phyloP scores from a whole-genome alignment of 2,113 vertebrate species.

The Pachycephala philippinensis region DNA sequence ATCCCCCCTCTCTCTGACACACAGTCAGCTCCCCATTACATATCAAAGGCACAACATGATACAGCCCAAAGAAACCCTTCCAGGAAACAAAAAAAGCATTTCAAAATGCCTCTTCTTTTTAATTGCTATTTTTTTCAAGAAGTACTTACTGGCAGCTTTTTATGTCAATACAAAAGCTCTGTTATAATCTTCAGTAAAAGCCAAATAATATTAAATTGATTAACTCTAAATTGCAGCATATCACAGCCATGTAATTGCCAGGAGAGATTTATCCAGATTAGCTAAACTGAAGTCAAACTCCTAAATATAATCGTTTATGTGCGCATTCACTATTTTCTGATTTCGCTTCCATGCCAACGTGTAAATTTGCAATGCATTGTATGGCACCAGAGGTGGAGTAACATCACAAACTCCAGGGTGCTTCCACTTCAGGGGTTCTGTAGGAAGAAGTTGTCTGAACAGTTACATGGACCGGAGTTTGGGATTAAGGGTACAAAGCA shows the following conservation, averaged over 20 bases:
- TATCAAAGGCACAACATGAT: conserved; percentile 41
- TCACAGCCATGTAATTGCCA: not conserved
- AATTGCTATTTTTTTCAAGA: not conserved
- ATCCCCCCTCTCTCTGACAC: not conserved
- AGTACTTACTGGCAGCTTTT: not conserved
- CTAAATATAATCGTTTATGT: not conserved
- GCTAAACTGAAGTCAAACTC: not conserved
- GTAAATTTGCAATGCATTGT: not conserved
- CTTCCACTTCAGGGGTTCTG: not conserved
- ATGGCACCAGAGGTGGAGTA: conserved; percentile 36
- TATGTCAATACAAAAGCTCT: not conserved
- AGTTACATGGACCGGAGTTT: not conserved
- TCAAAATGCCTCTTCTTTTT: not conserved
- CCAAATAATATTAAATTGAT: not conserved
- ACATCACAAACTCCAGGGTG: not conserved
- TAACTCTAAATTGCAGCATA: conserved; percentile 19
- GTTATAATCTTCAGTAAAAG: not conserved
- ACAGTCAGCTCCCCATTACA: not conserved
- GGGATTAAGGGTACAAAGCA: not conserved
- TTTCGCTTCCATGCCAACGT: not conserved
- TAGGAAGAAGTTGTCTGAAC: not conserved
- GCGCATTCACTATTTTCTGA: not conserved
- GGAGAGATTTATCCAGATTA: not conserved
- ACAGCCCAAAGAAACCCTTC: not conserved
- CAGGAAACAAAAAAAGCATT: not conserved